Percentiles rank a stretch among this genome's conserved stretches.
phyloP scores from a whole-genome alignment of 2,797 vertebrate genomes.

The Scarus forsteni region DNA sequence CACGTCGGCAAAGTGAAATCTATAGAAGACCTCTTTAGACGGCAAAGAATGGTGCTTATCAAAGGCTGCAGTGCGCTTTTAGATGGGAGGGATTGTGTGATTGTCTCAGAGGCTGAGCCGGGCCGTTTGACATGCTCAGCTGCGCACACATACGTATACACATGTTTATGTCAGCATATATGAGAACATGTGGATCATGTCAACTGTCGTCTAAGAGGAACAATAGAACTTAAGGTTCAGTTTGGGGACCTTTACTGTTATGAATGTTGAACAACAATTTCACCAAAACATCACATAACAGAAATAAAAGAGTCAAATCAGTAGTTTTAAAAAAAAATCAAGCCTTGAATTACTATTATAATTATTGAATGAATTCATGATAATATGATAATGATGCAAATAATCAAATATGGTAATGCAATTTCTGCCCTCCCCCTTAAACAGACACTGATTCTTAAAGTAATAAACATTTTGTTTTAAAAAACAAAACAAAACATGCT shows the following conservation, averaged over 20 bases:
- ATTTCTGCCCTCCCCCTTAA: no score
- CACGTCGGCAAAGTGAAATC: constrained; percentile 98
- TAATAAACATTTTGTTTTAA: no score
- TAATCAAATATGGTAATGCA: no score
- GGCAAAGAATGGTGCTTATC: constrained; percentile 98
- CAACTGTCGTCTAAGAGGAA: background rate
- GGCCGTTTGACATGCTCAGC: constrained; percentile 76
- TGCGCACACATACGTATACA: constrained; percentile 56
- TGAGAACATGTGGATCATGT: constrained; percentile 18
- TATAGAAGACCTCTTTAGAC: constrained; percentile 99
- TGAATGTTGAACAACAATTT: no score
- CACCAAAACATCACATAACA: no score
- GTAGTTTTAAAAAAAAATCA: no score
- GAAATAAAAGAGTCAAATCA: no score
- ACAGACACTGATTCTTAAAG: no score
- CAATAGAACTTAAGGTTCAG: background rate
- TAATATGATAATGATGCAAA: no score
- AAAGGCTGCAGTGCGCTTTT: constrained; percentile 91
- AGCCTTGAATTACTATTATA: no score
- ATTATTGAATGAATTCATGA: no score
- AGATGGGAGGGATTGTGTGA: constrained; percentile 75
- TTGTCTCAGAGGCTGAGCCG: constrained; percentile 80
- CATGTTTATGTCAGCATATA: constrained; percentile 57
- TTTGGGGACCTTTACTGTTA: background rate
- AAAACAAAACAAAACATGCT: no score